These are phyloP conservation scores for Sinocyclocheilus anshuiensis DNA, from an alignment of 2,113 vertebrate genomes.

Conservation along the genomic window DNA sequence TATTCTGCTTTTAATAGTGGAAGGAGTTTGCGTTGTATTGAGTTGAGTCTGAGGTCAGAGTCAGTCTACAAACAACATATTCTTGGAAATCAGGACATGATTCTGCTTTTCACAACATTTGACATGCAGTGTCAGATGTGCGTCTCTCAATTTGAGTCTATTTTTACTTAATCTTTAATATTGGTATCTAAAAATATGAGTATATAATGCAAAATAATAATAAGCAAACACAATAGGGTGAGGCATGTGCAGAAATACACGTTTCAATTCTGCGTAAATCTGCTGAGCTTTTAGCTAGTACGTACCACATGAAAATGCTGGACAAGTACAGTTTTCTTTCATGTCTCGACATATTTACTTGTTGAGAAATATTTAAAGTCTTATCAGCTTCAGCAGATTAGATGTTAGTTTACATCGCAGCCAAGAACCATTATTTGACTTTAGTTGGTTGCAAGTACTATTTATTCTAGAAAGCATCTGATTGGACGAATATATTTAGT, in stretches of 20 bases:
- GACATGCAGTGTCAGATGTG: not conserved
- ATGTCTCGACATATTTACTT: not conserved
- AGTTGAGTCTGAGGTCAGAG: constrained; percentile 12
- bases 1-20: constrained; percentile 1
- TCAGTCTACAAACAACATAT: not conserved
- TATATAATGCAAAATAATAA: not conserved
- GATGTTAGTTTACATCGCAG: not conserved
- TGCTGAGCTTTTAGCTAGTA: constrained; percentile 1
- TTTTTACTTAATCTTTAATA: not conserved
- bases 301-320: not conserved
- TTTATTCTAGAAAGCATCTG: not conserved
- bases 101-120: not conserved
- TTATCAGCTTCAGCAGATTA: not conserved
- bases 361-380: not conserved
- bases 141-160: not conserved
- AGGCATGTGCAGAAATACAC: not conserved
- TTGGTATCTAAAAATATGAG: not conserved
- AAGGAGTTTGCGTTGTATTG: not conserved
- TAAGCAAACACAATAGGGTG: not conserved
- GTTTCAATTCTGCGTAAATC: not conserved
- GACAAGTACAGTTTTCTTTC: not conserved
- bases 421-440: not conserved
- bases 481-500: not conserved
- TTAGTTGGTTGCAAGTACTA: not conserved
- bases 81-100: constrained; percentile 5